Conservation (phyloP, 2,113 vertebrate species). For the Gambusia holbrooki region DNA sequence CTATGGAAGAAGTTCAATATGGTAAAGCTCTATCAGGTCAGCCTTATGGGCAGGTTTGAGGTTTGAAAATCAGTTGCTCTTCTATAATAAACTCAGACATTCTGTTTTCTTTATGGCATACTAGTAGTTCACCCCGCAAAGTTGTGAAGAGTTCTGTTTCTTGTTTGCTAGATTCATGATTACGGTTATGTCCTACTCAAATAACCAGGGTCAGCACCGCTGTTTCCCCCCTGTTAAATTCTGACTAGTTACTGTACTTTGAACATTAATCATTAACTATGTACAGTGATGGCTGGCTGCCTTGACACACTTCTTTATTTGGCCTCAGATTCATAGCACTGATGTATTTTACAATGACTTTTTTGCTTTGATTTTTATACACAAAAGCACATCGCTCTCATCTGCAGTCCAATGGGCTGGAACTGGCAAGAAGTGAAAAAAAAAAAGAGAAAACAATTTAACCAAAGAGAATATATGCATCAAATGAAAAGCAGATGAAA, state of each 20-base stretch:
- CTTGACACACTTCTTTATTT: conserved; percentile 64
- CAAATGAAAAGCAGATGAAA: conserved; percentile 82
- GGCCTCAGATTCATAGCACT: conserved; percentile 39
- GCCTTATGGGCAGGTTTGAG: neutral
- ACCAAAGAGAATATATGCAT: conserved; percentile 86
- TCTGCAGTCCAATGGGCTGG: conserved; percentile 68
- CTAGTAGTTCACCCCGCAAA: too few species aligned
- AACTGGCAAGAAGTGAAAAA: conserved; percentile 49
- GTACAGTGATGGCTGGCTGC: conserved; percentile 29
- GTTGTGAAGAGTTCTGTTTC: too few species aligned
- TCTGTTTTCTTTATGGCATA: neutral
- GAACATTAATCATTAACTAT: conserved; percentile 46
- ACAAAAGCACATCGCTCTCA: conserved; percentile 61
- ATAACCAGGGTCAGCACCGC: neutral
- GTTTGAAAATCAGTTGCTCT: neutral
- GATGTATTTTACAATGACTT: conserved; percentile 53
- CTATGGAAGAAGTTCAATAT: too few species aligned
- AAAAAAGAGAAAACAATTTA: conserved; percentile 56
- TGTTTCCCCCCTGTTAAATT: conserved; percentile 10
- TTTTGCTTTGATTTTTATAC: conserved; percentile 67
- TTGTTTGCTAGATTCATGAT: too few species aligned
- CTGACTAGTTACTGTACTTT: conserved; percentile 43
- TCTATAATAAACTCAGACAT: neutral
- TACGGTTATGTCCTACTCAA: too few species aligned
- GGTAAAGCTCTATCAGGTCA: neutral